These are phyloP conservation scores for Lepus townsendii DNA, from an alignment of 2,797 vertebrate genomes.

Conservation along the genomic window DNA sequence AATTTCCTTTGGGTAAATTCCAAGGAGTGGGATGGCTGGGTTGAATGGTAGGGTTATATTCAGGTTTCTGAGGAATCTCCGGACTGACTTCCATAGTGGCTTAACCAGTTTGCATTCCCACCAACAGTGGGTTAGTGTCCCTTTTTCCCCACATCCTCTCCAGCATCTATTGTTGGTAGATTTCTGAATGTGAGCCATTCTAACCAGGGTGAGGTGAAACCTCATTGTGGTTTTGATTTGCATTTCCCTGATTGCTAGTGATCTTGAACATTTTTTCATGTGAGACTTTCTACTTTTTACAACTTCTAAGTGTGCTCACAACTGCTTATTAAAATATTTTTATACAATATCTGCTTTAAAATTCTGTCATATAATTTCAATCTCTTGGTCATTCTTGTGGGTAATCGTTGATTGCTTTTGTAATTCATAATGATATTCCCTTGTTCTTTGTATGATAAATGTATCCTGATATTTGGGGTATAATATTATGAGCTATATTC, in stretches of 20 bases:
- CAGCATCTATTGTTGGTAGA: neutral
- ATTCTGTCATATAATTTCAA: neutral
- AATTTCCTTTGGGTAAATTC: no score
- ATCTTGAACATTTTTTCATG: neutral
- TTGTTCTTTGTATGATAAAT: neutral
- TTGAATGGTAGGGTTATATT: no score
- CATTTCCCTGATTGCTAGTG: neutral
- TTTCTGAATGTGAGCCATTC: neutral
- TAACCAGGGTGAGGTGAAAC: neutral
- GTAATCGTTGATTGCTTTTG: neutral
- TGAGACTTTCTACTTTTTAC: neutral
- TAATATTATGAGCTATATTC: neutral
- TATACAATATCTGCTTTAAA: neutral
- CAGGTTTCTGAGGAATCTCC: no score
- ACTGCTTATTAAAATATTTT: conserved; percentile 50
- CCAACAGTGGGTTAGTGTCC: no score
- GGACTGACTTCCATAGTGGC: no score
- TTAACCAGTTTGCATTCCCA: no score
- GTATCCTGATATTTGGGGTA: neutral
- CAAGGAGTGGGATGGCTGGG: no score
- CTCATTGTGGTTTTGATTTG: neutral
- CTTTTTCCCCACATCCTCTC: no score
- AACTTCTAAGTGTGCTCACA: neutral
- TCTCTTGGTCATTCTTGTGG: neutral
- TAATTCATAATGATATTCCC: neutral